phyloP scores from a whole-genome alignment of 2,888 invertebrate species.

The Phania funesta region DNA sequence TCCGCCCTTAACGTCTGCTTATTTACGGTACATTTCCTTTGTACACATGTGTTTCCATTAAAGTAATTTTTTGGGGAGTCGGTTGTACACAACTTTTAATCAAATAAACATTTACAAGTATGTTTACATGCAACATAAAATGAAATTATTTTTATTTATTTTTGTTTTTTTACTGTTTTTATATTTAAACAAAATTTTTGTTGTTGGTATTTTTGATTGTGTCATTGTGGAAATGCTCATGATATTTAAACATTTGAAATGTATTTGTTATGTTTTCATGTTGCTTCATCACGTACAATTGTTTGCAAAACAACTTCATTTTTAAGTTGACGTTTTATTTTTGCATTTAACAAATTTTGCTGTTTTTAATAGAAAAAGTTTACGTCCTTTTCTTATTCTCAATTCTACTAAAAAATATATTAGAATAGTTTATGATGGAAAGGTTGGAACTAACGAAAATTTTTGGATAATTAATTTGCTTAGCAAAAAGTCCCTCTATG shows the following conservation, averaged over 20 bases:
- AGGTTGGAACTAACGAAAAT: too few species aligned
- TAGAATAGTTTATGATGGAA: too few species aligned
- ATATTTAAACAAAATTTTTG: too few species aligned
- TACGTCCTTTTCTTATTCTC: neutral
- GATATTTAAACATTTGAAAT: constrained; percentile 7
- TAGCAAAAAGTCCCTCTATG: too few species aligned
- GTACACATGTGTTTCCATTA: constrained; percentile 5
- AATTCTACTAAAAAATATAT: neutral
- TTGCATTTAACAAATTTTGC: constrained; percentile 34
- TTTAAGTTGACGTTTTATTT: constrained; percentile 60
- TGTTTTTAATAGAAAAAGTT: constrained; percentile 24
- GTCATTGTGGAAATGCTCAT: constrained; percentile 19
- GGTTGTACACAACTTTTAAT: constrained; percentile 55
- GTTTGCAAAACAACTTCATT: constrained; percentile 64
- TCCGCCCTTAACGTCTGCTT: neutral
- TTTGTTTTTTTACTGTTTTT: constrained; percentile 15
- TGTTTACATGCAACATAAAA: constrained; percentile 58
- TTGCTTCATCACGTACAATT: constrained; percentile 59
- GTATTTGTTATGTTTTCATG: constrained; percentile 30
- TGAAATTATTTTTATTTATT: constrained; percentile 25
- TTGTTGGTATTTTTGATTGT: constrained; percentile 5
- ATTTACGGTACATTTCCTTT: neutral
- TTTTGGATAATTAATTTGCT: too few species aligned
- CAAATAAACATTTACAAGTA: constrained; percentile 62
- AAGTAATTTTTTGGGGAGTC: constrained; percentile 26